Evolutionary conservation across 2,888 invertebrate genomes (phyloP).

Genomic region (Apodemia zela): DNA sequence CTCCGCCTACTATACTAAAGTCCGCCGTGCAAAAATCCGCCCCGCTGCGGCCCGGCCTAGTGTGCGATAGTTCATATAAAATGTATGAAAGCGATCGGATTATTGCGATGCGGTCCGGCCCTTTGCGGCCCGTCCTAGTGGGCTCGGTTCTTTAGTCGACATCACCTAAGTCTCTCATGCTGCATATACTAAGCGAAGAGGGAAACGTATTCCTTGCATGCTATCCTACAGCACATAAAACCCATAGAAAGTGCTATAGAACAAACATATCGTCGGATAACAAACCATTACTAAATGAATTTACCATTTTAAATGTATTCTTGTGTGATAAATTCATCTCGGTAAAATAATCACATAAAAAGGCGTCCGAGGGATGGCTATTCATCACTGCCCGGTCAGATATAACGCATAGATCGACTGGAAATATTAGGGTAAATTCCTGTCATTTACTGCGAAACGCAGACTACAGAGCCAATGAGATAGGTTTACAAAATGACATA

Average conservation of each 20-base stretch:
- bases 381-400: constrained; percentile 7
- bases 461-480: constrained; percentile 2
- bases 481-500: neutral
- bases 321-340: neutral
- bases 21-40: too few relatives aligned
- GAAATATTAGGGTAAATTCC: constrained; percentile 12
- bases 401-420: constrained; percentile 7
- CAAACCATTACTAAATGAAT: neutral
- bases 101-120: too few relatives aligned
- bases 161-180: too few relatives aligned
- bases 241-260: neutral
- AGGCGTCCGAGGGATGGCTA: neutral
- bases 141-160: too few relatives aligned
- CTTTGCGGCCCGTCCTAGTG: too few relatives aligned
- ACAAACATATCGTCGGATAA: neutral
- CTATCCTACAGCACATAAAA: neutral
- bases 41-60: too few relatives aligned
- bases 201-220: too few relatives aligned
- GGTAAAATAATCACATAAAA: constrained; percentile 2
- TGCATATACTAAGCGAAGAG: too few relatives aligned
- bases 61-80: too few relatives aligned
- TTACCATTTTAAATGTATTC: neutral
- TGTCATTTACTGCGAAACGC: constrained; percentile 4
- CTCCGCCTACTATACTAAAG: too few relatives aligned
- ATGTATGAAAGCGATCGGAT: too few relatives aligned